Evolutionary conservation across 2,797 vertebrate species (phyloP).

Genomic region (Calcarius lapponicus): DNA sequence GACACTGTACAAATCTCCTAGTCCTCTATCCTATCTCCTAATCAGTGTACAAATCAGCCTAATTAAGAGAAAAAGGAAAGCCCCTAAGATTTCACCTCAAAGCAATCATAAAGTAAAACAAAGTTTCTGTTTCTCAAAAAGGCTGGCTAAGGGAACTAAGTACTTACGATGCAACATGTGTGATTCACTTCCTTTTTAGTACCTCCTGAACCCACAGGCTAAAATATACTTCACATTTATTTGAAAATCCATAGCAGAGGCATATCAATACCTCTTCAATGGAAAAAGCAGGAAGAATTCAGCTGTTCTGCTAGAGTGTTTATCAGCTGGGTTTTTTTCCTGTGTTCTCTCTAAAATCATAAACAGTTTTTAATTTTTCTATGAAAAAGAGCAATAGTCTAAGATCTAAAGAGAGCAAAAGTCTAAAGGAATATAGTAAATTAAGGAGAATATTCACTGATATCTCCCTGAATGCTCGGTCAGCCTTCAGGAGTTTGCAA

Average conservation of each 20-base stretch:
- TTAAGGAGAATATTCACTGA: background rate
- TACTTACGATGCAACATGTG: fast-evolving
- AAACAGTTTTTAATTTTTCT: background rate
- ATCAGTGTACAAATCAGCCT: background rate
- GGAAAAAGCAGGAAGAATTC: background rate
- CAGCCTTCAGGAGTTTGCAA: background rate
- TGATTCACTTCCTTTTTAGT: background rate
- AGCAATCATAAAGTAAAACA: background rate
- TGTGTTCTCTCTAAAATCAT: background rate
- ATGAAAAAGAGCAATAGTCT: background rate
- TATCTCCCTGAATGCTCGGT: background rate
- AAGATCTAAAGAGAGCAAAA: background rate
- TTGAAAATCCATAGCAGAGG: background rate
- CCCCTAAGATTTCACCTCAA: background rate
- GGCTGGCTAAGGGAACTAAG: background rate
- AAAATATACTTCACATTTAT: background rate
- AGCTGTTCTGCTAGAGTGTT: background rate
- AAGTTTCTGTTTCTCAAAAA: background rate
- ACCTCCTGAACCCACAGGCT: background rate
- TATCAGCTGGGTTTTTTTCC: background rate
- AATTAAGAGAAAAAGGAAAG: background rate
- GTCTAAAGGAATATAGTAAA: background rate
- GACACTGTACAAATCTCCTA: background rate
- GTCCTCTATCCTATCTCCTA: background rate
- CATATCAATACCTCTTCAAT: background rate